phyloP scores from a whole-genome alignment of 1,140 invertebrate genomes.

The Fragariocoptes setiger region DNA sequence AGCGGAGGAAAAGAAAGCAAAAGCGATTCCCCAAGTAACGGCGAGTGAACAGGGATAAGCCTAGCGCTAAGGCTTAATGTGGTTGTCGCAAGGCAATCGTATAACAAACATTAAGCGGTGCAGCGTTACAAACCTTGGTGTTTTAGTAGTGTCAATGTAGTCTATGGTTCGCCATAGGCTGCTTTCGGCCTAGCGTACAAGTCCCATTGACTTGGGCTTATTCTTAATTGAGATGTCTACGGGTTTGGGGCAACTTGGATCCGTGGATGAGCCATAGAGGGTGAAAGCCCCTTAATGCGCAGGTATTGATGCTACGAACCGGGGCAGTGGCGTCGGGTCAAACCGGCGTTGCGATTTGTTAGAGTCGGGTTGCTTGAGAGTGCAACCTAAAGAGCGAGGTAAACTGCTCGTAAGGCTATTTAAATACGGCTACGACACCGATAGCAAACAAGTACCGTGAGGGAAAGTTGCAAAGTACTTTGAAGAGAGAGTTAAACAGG shows the following conservation, averaged over 20 bases:
- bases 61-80: constrained; percentile 26
- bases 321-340: not conserved
- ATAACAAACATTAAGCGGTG: no score
- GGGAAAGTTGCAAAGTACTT: constrained; percentile 64
- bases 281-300: not conserved
- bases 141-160: no score
- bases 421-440: constrained; percentile 45
- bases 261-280: not conserved
- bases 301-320: not conserved
- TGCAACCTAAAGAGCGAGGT: constrained; percentile 49
- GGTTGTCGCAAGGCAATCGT: no score
- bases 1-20: constrained; percentile 75
- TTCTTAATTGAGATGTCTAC: not conserved
- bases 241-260: not conserved
- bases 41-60: constrained; percentile 48
- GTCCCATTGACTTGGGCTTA: not conserved
- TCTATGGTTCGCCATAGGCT: no score
- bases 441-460: constrained; percentile 68
- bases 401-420: constrained; percentile 46
- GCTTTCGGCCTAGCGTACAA: not conserved
- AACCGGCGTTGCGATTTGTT: not conserved
- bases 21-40: constrained; percentile 51
- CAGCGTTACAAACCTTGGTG: no score
- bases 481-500: constrained; percentile 56
- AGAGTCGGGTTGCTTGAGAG: constrained; percentile 50